Conservation (phyloP, 2,113 vertebrate species). For the Isichthys henryi region DNA sequence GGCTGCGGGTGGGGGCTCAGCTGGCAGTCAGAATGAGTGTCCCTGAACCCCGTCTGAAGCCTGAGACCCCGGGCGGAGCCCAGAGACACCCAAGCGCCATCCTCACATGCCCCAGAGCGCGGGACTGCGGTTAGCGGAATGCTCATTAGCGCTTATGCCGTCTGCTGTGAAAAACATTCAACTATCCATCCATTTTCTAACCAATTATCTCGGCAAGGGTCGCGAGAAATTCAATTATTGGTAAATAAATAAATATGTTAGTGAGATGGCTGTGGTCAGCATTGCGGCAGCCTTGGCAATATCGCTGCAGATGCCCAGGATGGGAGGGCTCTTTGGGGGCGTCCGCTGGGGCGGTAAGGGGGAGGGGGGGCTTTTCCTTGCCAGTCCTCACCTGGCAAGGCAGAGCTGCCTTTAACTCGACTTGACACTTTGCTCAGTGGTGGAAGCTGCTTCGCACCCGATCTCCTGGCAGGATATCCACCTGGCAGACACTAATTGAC, state of each 20-base stretch:
- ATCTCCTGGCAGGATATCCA: background rate
- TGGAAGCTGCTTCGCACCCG: background rate
- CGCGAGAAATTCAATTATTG: background rate
- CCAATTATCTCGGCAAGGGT: background rate
- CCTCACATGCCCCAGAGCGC: background rate
- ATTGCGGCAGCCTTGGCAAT: background rate
- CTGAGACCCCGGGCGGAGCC: background rate
- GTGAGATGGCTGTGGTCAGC: background rate
- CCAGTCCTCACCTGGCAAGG: background rate
- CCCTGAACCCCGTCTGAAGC: background rate
- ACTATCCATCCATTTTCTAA: background rate
- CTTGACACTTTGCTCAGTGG: background rate
- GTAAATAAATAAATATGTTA: background rate
- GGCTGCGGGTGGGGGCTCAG: background rate
- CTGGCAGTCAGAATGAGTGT: background rate
- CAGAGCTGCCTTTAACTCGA: background rate
- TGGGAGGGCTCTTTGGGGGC: background rate
- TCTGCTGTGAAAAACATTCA: background rate
- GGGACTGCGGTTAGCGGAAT: background rate
- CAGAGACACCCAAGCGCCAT: background rate
- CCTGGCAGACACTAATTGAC: conserved; percentile 21
- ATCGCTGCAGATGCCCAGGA: background rate
- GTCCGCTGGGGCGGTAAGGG: too few relatives aligned
- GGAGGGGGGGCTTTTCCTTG: background rate
- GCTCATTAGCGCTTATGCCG: background rate